phyloP scores from a whole-genome alignment of 1,140 invertebrate species.

The Pantala flavescens region DNA sequence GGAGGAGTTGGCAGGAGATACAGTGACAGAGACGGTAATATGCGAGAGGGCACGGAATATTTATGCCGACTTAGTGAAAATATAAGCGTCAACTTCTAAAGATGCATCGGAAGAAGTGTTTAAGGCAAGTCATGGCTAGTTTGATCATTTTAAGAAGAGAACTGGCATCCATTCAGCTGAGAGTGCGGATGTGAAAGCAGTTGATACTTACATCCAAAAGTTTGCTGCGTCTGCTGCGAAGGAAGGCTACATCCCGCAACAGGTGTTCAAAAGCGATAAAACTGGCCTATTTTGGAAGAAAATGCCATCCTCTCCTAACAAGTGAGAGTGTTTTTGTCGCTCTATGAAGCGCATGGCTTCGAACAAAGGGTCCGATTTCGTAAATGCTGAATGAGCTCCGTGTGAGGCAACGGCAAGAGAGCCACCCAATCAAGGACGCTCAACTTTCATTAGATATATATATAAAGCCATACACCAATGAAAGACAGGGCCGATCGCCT shows the following conservation, averaged over 20 bases:
- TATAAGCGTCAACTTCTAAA: conserved; percentile 16
- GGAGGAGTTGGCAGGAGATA: conserved; percentile 20
- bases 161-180: conserved; percentile 22
- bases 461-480: too few relatives aligned
- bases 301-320: too few relatives aligned
- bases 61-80: conserved; percentile 19
- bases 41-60: conserved; percentile 23
- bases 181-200: conserved; percentile 21
- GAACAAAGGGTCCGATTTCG: too few relatives aligned
- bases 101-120: conserved; percentile 19
- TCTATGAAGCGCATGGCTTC: too few relatives aligned
- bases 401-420: too few relatives aligned
- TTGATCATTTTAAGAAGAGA: conserved; percentile 23
- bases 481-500: too few relatives aligned
- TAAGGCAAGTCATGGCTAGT: conserved; percentile 28
- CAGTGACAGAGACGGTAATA: conserved; percentile 20
- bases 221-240: conserved; percentile 16
- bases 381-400: too few relatives aligned
- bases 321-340: too few relatives aligned
- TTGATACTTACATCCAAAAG: too few relatives aligned
- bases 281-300: conserved; percentile 22
- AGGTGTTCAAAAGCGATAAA: conserved; percentile 24
- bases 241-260: conserved; percentile 22
- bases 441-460: too few relatives aligned
- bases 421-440: too few relatives aligned